Evolutionary conservation across 2,113 vertebrate genomes (phyloP).

Genomic region (Melanerpes formicivorus): DNA sequence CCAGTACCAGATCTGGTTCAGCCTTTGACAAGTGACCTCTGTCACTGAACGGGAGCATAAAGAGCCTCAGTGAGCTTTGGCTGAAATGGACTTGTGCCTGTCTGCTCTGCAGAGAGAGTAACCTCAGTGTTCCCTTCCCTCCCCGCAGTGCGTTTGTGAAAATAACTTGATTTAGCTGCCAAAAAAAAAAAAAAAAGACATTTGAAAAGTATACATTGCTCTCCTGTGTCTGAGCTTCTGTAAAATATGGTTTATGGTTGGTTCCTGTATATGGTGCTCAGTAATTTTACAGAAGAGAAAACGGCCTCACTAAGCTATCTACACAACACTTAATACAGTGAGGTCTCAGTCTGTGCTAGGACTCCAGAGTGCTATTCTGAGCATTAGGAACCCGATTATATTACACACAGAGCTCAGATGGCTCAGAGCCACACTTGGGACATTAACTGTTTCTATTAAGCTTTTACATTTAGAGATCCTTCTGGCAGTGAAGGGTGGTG

Average conservation of each 20-base stretch:
- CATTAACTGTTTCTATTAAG: constrained; percentile 60
- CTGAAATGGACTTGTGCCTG: constrained; percentile 56
- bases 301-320: background rate
- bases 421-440: background rate
- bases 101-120: constrained; percentile 46
- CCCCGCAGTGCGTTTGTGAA: constrained; percentile 4
- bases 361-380: constrained; percentile 61
- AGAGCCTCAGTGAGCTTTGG: constrained; percentile 66
- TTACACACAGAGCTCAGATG: constrained; percentile 39
- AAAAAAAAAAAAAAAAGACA: background rate
- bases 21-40: constrained; percentile 63
- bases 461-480: constrained; percentile 1
- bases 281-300: constrained; percentile 46
- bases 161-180: constrained; percentile 51
- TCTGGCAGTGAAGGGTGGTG: background rate
- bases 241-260: constrained; percentile 16
- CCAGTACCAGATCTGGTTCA: constrained; percentile 32
- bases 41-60: constrained; percentile 38
- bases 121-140: constrained; percentile 45
- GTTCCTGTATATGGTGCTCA: background rate
- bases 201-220: constrained; percentile 56
- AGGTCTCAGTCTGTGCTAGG: constrained; percentile 42
- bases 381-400: constrained; percentile 39
- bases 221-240: constrained; percentile 33
- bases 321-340: constrained; percentile 36